Evolutionary conservation across 2,797 vertebrate genomes (phyloP), one percentile per base, ranked within the genome.

Genomic region (Gymnopithys bicolor): DNA sequence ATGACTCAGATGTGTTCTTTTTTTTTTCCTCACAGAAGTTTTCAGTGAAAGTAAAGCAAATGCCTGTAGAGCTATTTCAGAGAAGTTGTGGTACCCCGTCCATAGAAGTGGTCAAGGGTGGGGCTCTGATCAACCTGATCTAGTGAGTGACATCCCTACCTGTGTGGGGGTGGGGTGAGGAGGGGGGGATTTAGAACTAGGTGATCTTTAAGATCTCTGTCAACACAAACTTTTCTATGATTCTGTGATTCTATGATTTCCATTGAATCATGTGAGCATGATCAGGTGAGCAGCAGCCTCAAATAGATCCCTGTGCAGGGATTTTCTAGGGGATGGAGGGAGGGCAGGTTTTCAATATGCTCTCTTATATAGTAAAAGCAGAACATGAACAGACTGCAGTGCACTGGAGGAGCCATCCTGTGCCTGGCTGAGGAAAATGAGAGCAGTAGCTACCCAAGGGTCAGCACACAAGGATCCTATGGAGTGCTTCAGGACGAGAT

Each of bases 1-100:
- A 28, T 95, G 93, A 95, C 80, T 93, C 94, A 96, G 43, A 73
- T 25, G 71, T 58, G 33, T 15, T 13, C 4, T 15, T 52, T 66
- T 58, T 92, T 53, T 28, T 32, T 25, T 16, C 30, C 52, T 41
- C 63, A 22, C 43, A 37, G 23, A 79, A 67, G 7, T 91, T 92
- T 92, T 91, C 32, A 70, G 7, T 56, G 48, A 82, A 87, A 5
- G 1, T 73, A 81, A 82, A 76, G 10, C 32, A 79, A 63, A 69
- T 35, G 15, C 9, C 33, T 52, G 3, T 52, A 46, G 13, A 88
- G 19, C 6, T 28, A 45, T 88, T 91, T 66, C 59, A 73, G 73
- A 66, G 28, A 25, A 84, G 30, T 15, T 66, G 22, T 35, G 25
- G 33, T 18, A 35, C 39, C 4, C 3, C 19, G 35, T 15, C 16